Evolutionary conservation across 2,888 invertebrate genomes (phyloP).

Genomic region (Drosophila limbata): DNA sequence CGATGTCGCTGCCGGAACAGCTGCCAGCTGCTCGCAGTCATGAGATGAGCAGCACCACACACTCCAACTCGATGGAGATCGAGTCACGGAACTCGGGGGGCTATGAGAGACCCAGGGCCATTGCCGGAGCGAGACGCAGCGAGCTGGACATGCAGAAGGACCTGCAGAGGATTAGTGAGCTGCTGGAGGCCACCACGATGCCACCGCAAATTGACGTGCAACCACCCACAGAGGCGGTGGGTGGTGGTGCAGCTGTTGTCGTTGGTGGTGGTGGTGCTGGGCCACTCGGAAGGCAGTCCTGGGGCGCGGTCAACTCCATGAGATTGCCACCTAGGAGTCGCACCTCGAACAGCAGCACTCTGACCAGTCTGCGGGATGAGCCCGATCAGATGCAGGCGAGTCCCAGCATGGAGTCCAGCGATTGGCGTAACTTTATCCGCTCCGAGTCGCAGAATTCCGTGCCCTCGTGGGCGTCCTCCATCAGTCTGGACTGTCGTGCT

Average conservation of each 20-base stretch:
- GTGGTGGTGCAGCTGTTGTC: not conserved
- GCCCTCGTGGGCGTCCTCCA: slow-evolving; percentile 88
- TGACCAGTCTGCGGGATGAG: slow-evolving; percentile 87
- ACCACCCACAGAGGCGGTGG: slow-evolving; percentile 72
- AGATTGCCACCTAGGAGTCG: slow-evolving; percentile 78
- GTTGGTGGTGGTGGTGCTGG: not conserved
- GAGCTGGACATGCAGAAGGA: slow-evolving; percentile 83
- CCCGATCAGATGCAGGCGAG: slow-evolving; percentile 86
- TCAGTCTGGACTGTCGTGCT: slow-evolving; percentile 87
- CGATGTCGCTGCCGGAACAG: slow-evolving; percentile 45
- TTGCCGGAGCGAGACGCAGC: slow-evolving; percentile 83
- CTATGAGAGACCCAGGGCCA: slow-evolving; percentile 78
- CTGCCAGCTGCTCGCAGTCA: no score
- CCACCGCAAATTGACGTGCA: slow-evolving; percentile 83
- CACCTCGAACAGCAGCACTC: slow-evolving; percentile 86
- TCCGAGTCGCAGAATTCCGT: slow-evolving; percentile 88
- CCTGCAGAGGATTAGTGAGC: slow-evolving; percentile 77
- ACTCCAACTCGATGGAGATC: slow-evolving; percentile 84
- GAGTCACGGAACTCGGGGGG: slow-evolving; percentile 83
- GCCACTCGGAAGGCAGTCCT: slow-evolving; percentile 34
- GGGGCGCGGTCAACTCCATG: slow-evolving; percentile 65
- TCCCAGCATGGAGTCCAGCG: slow-evolving; percentile 87
- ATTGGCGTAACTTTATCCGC: slow-evolving; percentile 85
- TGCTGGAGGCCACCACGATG: slow-evolving; percentile 57
- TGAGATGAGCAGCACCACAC: slow-evolving; percentile 81